phyloP scores from a whole-genome alignment of 2,888 invertebrate genomes.

The Apodemia duryi region DNA sequence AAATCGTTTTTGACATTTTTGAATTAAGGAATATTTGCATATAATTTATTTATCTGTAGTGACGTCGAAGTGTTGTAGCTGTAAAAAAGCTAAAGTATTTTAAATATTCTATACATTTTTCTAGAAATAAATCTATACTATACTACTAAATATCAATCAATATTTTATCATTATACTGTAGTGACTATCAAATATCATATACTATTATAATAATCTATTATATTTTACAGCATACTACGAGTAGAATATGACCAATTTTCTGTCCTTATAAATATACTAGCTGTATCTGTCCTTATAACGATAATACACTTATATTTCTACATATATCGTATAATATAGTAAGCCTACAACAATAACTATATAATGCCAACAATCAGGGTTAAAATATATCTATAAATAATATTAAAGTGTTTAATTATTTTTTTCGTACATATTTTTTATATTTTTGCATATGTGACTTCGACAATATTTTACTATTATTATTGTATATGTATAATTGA shows the following conservation, averaged over 20 bases:
- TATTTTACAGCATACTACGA: conserved; percentile 29
- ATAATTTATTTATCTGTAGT: conserved; percentile 21
- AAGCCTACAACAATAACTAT: neutral
- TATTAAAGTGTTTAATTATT: conserved; percentile 21
- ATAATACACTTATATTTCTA: conserved; percentile 27
- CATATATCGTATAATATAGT: conserved; percentile 19
- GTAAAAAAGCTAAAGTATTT: conserved; percentile 25
- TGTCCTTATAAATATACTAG: conserved; percentile 23
- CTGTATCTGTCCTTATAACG: conserved; percentile 12
- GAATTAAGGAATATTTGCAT: neutral
- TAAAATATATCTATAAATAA: conserved; percentile 5
- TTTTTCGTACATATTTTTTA: conserved; percentile 26
- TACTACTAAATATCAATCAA: conserved; percentile 26
- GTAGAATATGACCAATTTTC: conserved; percentile 27
- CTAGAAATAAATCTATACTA: conserved; percentile 22
- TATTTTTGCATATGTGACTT: conserved; percentile 57
- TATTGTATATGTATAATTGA: conserved; percentile 28
- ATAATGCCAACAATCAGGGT: conserved; percentile 9
- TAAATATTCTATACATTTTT: conserved; percentile 23
- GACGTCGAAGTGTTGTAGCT: conserved; percentile 28
- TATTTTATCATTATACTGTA: conserved; percentile 43
- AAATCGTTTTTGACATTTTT: neutral
- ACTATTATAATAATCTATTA: conserved; percentile 25
- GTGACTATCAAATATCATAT: conserved; percentile 38
- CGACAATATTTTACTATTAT: conserved; percentile 58